Evolutionary conservation across 2,888 invertebrate species (phyloP).

Genomic region (Corythucha ciliata): DNA sequence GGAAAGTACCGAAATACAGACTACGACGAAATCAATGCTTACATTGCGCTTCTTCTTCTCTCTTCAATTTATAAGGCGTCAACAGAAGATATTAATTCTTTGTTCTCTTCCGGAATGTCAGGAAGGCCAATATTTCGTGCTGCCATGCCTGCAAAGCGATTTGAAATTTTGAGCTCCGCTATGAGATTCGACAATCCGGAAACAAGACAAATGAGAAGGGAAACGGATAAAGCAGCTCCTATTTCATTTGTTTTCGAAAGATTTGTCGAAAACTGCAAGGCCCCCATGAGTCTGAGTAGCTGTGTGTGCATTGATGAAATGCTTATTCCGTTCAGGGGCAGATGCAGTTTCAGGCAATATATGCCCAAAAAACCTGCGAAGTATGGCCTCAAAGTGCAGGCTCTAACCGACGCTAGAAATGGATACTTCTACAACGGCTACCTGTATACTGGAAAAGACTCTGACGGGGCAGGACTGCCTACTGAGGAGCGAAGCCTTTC

Average conservation of each 20-base stretch:
- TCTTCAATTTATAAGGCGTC: conserved; percentile 16
- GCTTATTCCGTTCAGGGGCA: conserved; percentile 25
- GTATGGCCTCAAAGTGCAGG: conserved; percentile 35
- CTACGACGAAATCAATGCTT: too few species aligned
- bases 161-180: conserved; percentile 1
- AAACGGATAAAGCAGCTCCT: conserved; percentile 14
- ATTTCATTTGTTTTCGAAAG: conserved; percentile 23
- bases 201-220: conserved; percentile 4
- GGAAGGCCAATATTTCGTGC: conserved; percentile 18
- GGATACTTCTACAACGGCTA: conserved; percentile 36
- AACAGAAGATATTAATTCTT: conserved; percentile 4
- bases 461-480: conserved; percentile 35
- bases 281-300: conserved; percentile 16
- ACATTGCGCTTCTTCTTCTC: too few species aligned
- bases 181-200: conserved; percentile 18
- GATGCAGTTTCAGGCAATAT: conserved; percentile 23
- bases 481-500: conserved; percentile 34
- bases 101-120: conserved; percentile 1
- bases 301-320: conserved; percentile 25
- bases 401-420: conserved; percentile 32
- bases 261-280: conserved; percentile 24
- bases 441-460: conserved; percentile 36
- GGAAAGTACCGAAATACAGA: too few species aligned
- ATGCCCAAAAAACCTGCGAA: conserved; percentile 33
- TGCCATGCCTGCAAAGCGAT: conserved; percentile 15